Evolutionary conservation across 2,797 vertebrate genomes (phyloP).

Genomic region (Myotis planiceps): DNA sequence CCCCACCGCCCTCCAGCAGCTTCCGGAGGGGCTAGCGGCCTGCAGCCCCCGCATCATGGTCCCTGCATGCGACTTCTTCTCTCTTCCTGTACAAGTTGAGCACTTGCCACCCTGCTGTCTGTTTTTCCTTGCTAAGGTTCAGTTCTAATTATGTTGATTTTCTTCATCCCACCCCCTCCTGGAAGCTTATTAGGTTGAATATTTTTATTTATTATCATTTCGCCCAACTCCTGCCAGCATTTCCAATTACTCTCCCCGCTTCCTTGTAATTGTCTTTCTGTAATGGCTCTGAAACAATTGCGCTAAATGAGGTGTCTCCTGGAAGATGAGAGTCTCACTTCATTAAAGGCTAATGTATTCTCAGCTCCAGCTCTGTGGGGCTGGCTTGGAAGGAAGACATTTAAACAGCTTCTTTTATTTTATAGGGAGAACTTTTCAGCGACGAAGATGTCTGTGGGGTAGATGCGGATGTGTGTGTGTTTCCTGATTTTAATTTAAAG

Average conservation of each 20-base stretch:
- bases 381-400: constrained; percentile 84
- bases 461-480: constrained; percentile 57
- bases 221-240: constrained; percentile 98
- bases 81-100: constrained; percentile 76
- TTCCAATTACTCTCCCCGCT: constrained; percentile 99
- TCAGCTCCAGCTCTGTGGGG: constrained; percentile 90
- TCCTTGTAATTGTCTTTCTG: constrained; percentile 99
- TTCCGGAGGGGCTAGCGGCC: constrained; percentile 63
- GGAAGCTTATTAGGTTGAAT: constrained; percentile 99
- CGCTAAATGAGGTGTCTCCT: constrained; percentile 99
- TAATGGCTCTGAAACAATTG: constrained; percentile 99
- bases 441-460: constrained; percentile 78
- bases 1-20: not conserved
- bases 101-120: constrained; percentile 89
- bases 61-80: constrained; percentile 75
- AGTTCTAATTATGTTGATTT: constrained; percentile 99
- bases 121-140: constrained; percentile 93
- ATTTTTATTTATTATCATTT: constrained; percentile 99
- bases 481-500: constrained; percentile 76
- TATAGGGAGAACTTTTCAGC: constrained; percentile 77
- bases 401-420: constrained; percentile 86
- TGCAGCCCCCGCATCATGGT: not conserved
- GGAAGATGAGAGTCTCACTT: constrained; percentile 99
- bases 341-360: constrained; percentile 99
- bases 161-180: constrained; percentile 95